A percentile compares a stretch with the other conserved stretches of the same genome.
Evolutionary conservation across 2,797 vertebrate species (phyloP).

Genomic region (Malurus leucopterus): DNA sequence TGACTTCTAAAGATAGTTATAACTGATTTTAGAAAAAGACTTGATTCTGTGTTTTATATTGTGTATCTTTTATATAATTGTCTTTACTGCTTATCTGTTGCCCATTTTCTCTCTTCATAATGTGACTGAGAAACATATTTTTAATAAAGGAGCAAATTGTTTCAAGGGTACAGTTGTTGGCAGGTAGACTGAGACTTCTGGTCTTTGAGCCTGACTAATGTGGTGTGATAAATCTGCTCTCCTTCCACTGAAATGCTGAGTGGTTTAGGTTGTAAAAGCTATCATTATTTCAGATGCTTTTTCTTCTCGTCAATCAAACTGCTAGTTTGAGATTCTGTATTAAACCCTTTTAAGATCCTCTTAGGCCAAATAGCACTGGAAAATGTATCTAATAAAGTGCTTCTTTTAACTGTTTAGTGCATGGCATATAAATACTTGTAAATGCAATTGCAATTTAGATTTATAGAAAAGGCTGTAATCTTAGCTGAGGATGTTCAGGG

Average conservation of each 20-base stretch:
- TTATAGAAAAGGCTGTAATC: not conserved
- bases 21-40: not conserved
- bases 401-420: not conserved
- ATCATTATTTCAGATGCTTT: not conserved
- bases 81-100: not conserved
- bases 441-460: not conserved
- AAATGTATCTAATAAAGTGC: not conserved
- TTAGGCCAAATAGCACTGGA: not conserved
- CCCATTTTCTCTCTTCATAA: not conserved
- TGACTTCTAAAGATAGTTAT: slow-evolving; percentile 13
- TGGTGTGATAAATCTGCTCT: not conserved
- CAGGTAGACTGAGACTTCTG: not conserved
- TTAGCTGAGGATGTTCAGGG: not conserved
- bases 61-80: not conserved
- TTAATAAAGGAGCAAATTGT: not conserved
- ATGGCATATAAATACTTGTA: rapidly evolving
- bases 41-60: not conserved
- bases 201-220: not conserved
- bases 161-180: not conserved
- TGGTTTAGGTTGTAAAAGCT: not conserved
- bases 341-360: not conserved
- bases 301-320: not conserved
- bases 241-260: not conserved
- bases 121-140: not conserved
- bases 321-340: not conserved